Conservation (phyloP, 2,797 vertebrate genomes). For the Sitta carolinensis region DNA sequence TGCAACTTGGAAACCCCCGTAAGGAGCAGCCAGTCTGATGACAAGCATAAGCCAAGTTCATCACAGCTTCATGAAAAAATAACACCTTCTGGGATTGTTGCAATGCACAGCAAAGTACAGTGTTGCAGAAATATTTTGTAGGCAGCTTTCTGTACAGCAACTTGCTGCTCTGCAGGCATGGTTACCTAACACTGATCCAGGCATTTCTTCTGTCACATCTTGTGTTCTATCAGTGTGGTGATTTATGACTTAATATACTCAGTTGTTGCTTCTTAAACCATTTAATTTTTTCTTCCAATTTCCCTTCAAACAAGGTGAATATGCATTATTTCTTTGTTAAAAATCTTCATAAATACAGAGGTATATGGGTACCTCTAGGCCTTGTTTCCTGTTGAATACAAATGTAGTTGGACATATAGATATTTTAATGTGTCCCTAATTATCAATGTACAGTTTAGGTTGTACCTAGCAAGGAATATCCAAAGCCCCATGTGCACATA, state of each 20-base stretch:
- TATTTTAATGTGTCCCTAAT: not conserved
- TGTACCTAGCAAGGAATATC: not conserved
- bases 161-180: not conserved
- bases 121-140: slow-evolving; percentile 35
- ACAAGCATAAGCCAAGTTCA: slow-evolving; percentile 1
- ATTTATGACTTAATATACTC: not conserved
- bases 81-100: not conserved
- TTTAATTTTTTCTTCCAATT: not conserved
- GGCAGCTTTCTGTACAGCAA: not conserved
- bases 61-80: slow-evolving; percentile 34
- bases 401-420: not conserved
- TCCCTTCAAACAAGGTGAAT: not conserved
- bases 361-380: not conserved
- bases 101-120: not conserved
- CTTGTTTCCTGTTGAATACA: not conserved
- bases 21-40: slow-evolving; percentile 10
- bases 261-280: not conserved
- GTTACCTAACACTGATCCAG: not conserved
- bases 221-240: not conserved
- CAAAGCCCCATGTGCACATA: not conserved
- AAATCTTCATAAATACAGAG: not conserved
- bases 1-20: not conserved
- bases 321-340: not conserved
- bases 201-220: not conserved
- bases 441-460: not conserved